phyloP scores from a whole-genome alignment of 2,888 invertebrate genomes.

The Pasiphila rectangulata region DNA sequence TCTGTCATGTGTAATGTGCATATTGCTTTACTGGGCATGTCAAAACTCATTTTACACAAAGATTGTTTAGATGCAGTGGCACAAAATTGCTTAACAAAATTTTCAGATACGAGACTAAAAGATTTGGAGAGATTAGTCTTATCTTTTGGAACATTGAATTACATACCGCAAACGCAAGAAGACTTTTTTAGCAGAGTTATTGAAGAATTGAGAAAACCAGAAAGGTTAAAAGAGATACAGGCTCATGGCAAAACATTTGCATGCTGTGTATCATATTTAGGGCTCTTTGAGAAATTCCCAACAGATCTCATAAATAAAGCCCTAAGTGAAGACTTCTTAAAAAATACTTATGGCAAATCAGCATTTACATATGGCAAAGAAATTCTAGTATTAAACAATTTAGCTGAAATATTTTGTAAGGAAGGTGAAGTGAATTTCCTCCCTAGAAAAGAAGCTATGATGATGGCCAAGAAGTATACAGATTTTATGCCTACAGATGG shows the following conservation, averaged over 20 bases:
- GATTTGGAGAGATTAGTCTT: slow-evolving; percentile 87
- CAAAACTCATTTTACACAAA: slow-evolving; percentile 61
- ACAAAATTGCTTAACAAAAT: slow-evolving; percentile 68
- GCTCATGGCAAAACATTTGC: slow-evolving; percentile 82
- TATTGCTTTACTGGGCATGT: slow-evolving; percentile 82
- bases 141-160: slow-evolving; percentile 82
- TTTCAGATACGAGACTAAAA: slow-evolving; percentile 82
- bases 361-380: slow-evolving; percentile 76
- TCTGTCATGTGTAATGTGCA: slow-evolving; percentile 84
- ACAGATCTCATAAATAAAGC: slow-evolving; percentile 80
- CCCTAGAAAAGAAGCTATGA: slow-evolving; percentile 60
- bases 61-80: slow-evolving; percentile 68
- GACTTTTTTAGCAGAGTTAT: slow-evolving; percentile 60
- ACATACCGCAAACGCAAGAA: slow-evolving; percentile 66
- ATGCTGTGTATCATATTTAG: slow-evolving; percentile 82
- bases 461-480: slow-evolving; percentile 81
- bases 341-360: slow-evolving; percentile 76
- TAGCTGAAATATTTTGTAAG: slow-evolving; percentile 81
- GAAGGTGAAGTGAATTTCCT: slow-evolving; percentile 81
- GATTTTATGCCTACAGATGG: slow-evolving; percentile 80
- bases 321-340: slow-evolving; percentile 81
- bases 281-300: slow-evolving; percentile 78
- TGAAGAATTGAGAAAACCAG: slow-evolving; percentile 75
- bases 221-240: slow-evolving; percentile 78
- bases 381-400: slow-evolving; percentile 82